Percentiles rank a stretch among this genome's conserved stretches.
These are phyloP conservation scores for Rhabdornis inornatus DNA, from an alignment of 2,113 vertebrate genomes.

Conservation along the genomic window DNA sequence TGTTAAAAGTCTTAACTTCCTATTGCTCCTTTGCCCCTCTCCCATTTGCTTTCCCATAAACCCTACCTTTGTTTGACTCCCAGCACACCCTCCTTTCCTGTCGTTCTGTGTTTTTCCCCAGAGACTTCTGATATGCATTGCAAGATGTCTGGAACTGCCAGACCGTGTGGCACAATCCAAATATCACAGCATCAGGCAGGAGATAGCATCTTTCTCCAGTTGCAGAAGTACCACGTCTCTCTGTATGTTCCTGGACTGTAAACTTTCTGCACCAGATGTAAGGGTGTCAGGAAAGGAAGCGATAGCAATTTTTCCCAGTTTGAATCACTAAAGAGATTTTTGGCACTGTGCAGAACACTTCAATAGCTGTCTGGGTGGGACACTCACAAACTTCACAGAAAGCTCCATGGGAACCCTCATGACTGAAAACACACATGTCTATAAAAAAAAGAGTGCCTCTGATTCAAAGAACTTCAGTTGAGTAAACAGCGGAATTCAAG, in stretches of 20 bases:
- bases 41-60: constrained; percentile 36
- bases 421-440: not conserved
- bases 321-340: not conserved
- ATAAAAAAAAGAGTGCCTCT: not conserved
- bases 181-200: not conserved
- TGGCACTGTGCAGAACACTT: not conserved
- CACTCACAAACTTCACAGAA: not conserved
- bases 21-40: constrained; percentile 35
- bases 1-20: constrained; percentile 50
- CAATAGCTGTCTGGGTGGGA: not conserved
- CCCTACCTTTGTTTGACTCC: constrained; percentile 55
- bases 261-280: not conserved
- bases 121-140: not conserved
- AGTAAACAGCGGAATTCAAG: not conserved
- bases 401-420: not conserved
- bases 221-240: not conserved
- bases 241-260: not conserved
- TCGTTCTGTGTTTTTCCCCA: not conserved
- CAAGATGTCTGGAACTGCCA: not conserved
- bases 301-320: not conserved
- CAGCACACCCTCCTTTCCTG: constrained; percentile 14
- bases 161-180: not conserved
- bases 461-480: not conserved
- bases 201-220: not conserved
- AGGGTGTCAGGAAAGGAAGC: not conserved